Base-by-base conservation (phyloP, 2,888 invertebrate genomes). In the Stegana nigrithorax region DNA sequence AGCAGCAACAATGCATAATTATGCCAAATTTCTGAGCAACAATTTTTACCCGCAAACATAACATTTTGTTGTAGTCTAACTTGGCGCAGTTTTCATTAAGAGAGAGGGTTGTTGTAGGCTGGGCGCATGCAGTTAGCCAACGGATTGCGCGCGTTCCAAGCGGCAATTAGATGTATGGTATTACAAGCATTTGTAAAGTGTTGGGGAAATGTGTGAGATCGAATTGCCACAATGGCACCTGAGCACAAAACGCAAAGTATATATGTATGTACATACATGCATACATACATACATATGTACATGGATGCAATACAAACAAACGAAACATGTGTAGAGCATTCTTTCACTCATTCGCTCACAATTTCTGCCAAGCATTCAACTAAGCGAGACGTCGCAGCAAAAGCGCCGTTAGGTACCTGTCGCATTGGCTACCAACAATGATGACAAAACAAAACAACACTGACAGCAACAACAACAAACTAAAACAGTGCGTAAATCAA, bases 401-500 rank as follows among this genome's bases (percentile, higher is more conserved):
- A 2, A 17, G 6, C 44, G 19, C 19, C 8, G 17, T 51, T 19
- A 12, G 5, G 50, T 50, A 50, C 74, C 74, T 75, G 79, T 67
- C 53, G 50, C 67, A 25, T 57, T 23, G 19, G 19, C 14, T 53
- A 29, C 10, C 21, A 6, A 10, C n/a, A 4, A 23, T 3, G 25
- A 23, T 27, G n/a, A 27, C 5, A 7, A 6, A 7, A 7, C 2
- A 5, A 27, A 8, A 10, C 51, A 23, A 51, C n/a, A 21, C 25
- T 32, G 55, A 36, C 17, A 23, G 17, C 42, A 27, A 12, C 36
- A 58, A 45, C 39, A 50, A 14, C 17, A 27, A 12, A n/a, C n/a
- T n/a, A n/a, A n/a, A n/a, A 53, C 26, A 53, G 60, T 66, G 66
- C 68, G 75, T 77, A 73, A 75, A 77, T 73, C 70, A 75, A 69